Evolutionary conservation across 2,888 invertebrate genomes (phyloP), one percentile per base, ranked within the genome.

Genomic region (Eristalinus aeneus): DNA sequence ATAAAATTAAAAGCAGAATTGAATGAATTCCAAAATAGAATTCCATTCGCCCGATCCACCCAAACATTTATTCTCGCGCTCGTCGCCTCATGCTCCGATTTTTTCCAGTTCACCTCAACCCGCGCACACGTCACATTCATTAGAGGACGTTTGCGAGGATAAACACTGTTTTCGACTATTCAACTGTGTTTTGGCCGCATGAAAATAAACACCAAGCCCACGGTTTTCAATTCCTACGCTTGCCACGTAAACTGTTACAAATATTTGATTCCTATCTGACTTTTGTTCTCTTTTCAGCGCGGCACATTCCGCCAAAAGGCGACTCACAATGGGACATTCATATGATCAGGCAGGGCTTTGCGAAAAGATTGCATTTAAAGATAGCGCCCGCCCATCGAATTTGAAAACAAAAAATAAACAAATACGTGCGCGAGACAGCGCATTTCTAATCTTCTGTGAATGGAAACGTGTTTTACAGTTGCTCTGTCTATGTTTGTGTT

Each of bases 231-330:
- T 65, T 65, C 4, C 27, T 32, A 53, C 32, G 12, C 32, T 54
- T 67, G 53, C 67, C 67, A 54, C 67, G 67, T 67, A 53, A 67
- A 67, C 54, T 67, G 32, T 54, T 53, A 67, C 53, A 67, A 67
- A 67, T 67, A 67, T 54, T 54, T 32, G 67, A 67, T 67, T 32
- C 31, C 54, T 67, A 67, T 67, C 67, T 54, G 46, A 53, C 23
- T 31, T 16, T 27, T n/a, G 46, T 54, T 67, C n/a, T 5, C 39
- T n/a, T n/a, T 46, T 27, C 27, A 27, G 5, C 12, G 22, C 32
- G 32, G 4, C 39, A 22, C 63, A 23, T 64, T 4, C 39, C 16
- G 31, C 4, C n/a, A 46, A 46, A 5, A n/a, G 39, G 39, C 31
- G 67, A 20, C 54, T 54, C 53, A 67, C 54, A 67, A 32, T 67